Percentiles rank a stretch among this genome's conserved stretches.
Evolutionary conservation across 2,113 vertebrate genomes (phyloP).

Genomic region (Erinaceus europaeus): DNA sequence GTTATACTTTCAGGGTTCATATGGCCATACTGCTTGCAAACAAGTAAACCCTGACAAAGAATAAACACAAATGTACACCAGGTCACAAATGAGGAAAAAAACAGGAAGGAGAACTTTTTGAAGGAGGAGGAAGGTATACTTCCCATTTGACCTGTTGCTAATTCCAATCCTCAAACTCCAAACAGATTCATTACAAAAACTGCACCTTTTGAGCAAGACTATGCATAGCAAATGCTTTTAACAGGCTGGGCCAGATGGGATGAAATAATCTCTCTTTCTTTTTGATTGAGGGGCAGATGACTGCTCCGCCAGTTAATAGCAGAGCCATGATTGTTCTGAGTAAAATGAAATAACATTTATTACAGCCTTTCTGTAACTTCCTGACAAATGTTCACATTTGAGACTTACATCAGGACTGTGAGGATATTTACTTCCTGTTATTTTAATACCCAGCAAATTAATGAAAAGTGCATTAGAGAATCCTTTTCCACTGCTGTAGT

Average conservation of each 20-base stretch:
- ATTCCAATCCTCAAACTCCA: neutral
- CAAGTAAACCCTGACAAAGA: neutral
- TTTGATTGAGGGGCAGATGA: neutral
- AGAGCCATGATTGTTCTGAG: constrained; percentile 48
- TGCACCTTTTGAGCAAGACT: neutral
- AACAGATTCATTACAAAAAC: constrained; percentile 13
- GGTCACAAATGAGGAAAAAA: neutral
- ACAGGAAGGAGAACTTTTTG: neutral
- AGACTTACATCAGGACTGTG: constrained; percentile 62
- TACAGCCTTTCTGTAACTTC: constrained; percentile 55
- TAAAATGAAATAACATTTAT: constrained; percentile 69
- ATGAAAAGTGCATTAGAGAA: constrained; percentile 68
- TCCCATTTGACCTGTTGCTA: neutral
- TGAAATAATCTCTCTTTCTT: neutral
- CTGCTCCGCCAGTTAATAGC: constrained; percentile 9
- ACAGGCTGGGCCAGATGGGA: constrained; percentile 23
- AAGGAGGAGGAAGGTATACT: neutral
- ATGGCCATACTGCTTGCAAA: constrained; percentile 28
- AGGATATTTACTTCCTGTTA: constrained; percentile 73
- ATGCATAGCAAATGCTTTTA: constrained; percentile 20
- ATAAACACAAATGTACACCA: constrained; percentile 19
- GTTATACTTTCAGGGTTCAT: constrained; percentile 15
- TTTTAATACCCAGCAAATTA: constrained; percentile 77
- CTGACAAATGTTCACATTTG: constrained; percentile 63
- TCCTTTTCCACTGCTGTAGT: constrained; percentile 52